Percentiles rank a stretch among this genome's conserved stretches.
Conservation (phyloP, 2,888 invertebrate species). For the Anorthoa munda region DNA sequence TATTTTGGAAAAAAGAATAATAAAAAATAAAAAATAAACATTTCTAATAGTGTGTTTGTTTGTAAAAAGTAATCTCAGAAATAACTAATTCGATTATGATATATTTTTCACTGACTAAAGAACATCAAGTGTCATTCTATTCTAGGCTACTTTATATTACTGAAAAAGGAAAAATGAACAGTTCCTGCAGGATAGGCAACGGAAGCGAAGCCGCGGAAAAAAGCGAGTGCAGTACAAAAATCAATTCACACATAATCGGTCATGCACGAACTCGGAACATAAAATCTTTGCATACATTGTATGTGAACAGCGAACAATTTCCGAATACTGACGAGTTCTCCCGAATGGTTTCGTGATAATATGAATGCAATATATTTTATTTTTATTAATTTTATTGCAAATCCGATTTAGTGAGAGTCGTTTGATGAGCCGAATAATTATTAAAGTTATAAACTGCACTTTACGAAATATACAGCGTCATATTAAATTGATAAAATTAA, state of each 20-base stretch:
- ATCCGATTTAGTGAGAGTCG: background rate
- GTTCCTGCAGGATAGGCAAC: background rate
- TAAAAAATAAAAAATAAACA: too few relatives aligned
- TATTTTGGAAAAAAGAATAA: too few relatives aligned
- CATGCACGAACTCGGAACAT: slow-evolving; percentile 4
- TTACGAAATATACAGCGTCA: background rate
- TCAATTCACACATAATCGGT: slow-evolving; percentile 24
- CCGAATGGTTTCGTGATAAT: background rate
- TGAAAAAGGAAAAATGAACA: background rate
- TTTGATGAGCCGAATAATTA: background rate
- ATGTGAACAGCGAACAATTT: slow-evolving; percentile 13
- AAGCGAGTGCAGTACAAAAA: background rate
- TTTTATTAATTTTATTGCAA: slow-evolving; percentile 6
- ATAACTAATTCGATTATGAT: background rate
- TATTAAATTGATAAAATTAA: too few relatives aligned
- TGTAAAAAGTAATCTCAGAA: background rate
- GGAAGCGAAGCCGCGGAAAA: background rate
- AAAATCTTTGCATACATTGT: slow-evolving; percentile 31
- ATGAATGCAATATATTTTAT: background rate
- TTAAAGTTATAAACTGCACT: background rate
- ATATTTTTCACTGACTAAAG: background rate
- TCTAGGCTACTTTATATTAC: background rate
- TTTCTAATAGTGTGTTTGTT: too few relatives aligned
- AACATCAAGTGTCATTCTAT: background rate
- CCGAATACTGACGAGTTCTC: slow-evolving; percentile 10